Evolutionary conservation across 2,888 invertebrate species (phyloP), one percentile per base, ranked within the genome.

Genomic region (Spicauda simplicius): DNA sequence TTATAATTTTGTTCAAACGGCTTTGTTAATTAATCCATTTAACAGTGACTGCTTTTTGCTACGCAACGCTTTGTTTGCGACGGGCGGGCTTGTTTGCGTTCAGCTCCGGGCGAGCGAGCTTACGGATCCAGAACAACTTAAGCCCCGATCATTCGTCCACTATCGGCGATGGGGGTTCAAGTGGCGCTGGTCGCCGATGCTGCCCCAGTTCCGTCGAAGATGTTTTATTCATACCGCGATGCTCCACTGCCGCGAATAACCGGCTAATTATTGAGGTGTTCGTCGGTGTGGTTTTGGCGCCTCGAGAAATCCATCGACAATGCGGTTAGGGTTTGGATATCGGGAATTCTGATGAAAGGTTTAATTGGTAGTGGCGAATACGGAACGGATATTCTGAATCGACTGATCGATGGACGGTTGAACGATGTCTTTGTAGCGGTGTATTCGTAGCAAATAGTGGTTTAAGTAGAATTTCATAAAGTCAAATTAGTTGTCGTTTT

Each of bases 181-280:
- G 54, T 71, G 72, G 77, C 58, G 73, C 68, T 81, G 84, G 87
- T 68, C 73, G 73, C 72, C 77, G 80, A 80, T 82, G 78, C 84
- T 83, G 83, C 85, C 86, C 81, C 84, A 82, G 84, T 86, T 87
- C 80, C 81, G 81, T 82, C 79, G 16, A 68, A 81, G 83, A 89
- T 91, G 91, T 91, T 90, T 91, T 91, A 91, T 91, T 91, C 91
- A 91, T 90, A 84, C 76, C 82, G 79, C 84, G 84, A 85, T 81
- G 85, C 84, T 85, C 81, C 80, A 78, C 80, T 83, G 80, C 85
- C 80, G 84, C 79, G 87, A 86, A 87, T 88, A 87, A 86, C 87
- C 84, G 85, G 79, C 87, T 91, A 91, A 90, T 90, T 91, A 88
- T 88, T 83, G 82, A 88, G 86, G 88, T 88, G 85, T 86, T 84